These are phyloP conservation scores for Argya squamiceps DNA, from an alignment of 2,797 vertebrate species.

Conservation along the genomic window DNA sequence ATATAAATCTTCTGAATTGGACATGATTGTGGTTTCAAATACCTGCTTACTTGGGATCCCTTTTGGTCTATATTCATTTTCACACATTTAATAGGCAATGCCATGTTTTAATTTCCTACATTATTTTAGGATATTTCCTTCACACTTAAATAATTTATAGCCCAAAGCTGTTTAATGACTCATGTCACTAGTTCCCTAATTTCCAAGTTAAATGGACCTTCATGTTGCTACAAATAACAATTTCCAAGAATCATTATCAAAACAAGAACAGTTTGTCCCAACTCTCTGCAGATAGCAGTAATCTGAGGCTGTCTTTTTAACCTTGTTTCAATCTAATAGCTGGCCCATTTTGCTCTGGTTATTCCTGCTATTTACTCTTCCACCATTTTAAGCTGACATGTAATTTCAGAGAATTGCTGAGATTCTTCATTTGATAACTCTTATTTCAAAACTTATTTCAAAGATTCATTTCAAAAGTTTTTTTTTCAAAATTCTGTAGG, in stretches of 20 bases:
- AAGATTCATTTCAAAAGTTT: not conserved
- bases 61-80: not conserved
- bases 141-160: not conserved
- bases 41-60: not conserved
- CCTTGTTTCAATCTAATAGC: not conserved
- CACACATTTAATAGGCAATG: not conserved
- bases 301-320: not conserved
- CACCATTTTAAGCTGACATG: not conserved
- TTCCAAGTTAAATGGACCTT: slow-evolving; percentile 9
- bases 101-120: not conserved
- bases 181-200: not conserved
- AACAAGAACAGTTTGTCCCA: not conserved
- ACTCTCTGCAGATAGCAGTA: not conserved
- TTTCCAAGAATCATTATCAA: not conserved
- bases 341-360: not conserved
- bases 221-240: not conserved
- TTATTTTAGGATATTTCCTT: not conserved
- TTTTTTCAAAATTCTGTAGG: not conserved
- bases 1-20: not conserved
- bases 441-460: slow-evolving; percentile 6
- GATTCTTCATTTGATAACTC: not conserved
- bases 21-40: not conserved
- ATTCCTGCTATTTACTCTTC: slow-evolving; percentile 8
- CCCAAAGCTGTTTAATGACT: not conserved
- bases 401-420: slow-evolving; percentile 43